Conservation (phyloP, 30 jellyfish, hydroid and myxozoan genomes). For the Cassiopea andromeda region DNA sequence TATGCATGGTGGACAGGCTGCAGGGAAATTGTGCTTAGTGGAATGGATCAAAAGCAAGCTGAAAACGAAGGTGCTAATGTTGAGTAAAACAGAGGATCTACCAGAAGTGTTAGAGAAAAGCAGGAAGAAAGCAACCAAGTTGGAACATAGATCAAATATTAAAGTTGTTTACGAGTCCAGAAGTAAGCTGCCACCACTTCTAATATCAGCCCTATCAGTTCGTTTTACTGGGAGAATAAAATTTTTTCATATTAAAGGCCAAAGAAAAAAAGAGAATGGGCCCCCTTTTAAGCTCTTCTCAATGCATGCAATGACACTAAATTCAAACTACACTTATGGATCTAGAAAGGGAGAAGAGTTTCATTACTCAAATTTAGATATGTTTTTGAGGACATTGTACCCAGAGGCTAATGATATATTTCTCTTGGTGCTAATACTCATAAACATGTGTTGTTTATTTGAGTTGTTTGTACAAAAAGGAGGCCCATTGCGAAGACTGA, state of each 20-base stretch:
- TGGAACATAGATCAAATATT: conserved; percentile 15
- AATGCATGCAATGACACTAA: conserved; percentile 37
- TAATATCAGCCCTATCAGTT: conserved; percentile 86
- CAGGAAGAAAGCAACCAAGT: background rate
- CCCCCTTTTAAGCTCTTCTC: background rate
- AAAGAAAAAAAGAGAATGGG: background rate
- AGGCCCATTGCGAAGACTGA: conserved; percentile 88
- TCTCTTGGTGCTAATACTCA: conserved; percentile 52
- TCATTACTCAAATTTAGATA: conserved; percentile 71
- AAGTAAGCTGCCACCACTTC: conserved; percentile 70
- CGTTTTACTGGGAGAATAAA: conserved; percentile 90
- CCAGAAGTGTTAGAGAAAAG: background rate
- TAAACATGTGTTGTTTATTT: conserved; percentile 87
- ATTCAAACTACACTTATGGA: conserved; percentile 83
- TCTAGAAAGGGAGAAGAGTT: conserved; percentile 72
- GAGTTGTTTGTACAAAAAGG: conserved; percentile 92
- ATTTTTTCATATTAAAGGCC: conserved; percentile 68
- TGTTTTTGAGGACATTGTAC: conserved; percentile 84
- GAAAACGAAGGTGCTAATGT: conserved; percentile 57
- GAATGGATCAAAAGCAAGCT: conserved; percentile 81
- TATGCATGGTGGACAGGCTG: conserved; percentile 19
- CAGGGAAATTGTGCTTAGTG: conserved; percentile 44
- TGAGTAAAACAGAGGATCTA: conserved; percentile 43
- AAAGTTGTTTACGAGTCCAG: conserved; percentile 53
- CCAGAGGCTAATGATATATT: conserved; percentile 96